Conservation (phyloP, 2,888 invertebrate species). For the Lottia scabra region DNA sequence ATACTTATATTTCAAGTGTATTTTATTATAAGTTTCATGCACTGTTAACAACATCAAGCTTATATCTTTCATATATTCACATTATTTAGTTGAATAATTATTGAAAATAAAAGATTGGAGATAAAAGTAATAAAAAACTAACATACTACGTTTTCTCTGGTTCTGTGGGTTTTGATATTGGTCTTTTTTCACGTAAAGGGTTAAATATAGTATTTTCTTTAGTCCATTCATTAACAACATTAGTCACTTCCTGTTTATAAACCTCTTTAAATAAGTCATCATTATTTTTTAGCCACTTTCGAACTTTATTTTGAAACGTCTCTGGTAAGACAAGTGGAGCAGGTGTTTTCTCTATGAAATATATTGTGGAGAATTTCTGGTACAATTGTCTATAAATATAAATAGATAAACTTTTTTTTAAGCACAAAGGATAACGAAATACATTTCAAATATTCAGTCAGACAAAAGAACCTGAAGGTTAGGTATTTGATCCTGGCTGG, state of each 20-base stretch:
- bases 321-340: slow-evolving; percentile 44
- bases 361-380: slow-evolving; percentile 42
- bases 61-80: no score
- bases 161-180: slow-evolving; percentile 46
- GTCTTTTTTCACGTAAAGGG: slow-evolving; percentile 59
- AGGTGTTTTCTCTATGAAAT: slow-evolving; percentile 38
- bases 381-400: slow-evolving; percentile 43
- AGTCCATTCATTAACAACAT: slow-evolving; percentile 54
- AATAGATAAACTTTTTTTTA: background rate
- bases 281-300: slow-evolving; percentile 54
- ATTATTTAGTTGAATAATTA: no score
- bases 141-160: slow-evolving; percentile 60
- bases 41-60: no score
- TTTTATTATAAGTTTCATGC: no score
- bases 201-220: slow-evolving; percentile 61
- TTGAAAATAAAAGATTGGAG: no score
- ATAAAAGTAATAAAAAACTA: background rate
- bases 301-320: slow-evolving; percentile 52
- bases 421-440: no score
- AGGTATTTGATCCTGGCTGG: no score
- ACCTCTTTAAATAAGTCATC: slow-evolving; percentile 47
- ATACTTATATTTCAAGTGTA: no score
- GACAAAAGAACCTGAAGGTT: no score
- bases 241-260: slow-evolving; percentile 53
- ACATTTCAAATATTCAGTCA: no score